Evolutionary conservation across 2,113 vertebrate species (phyloP), one percentile per base, ranked within the genome.

Genomic region (Lipotes vexillifer): DNA sequence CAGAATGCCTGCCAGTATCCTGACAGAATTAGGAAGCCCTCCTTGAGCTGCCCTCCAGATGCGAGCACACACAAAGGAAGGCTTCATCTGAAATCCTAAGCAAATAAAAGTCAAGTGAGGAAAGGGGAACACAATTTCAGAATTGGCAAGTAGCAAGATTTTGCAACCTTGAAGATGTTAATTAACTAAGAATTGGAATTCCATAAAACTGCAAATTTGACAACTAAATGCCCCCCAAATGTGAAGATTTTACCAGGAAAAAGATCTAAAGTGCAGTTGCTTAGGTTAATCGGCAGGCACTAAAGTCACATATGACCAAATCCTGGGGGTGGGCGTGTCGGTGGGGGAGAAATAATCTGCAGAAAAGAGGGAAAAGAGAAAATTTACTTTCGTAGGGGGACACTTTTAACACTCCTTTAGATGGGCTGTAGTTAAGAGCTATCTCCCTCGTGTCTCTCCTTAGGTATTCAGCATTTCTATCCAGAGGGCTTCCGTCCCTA

Each of bases 11-110:
- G 98, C 97, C 98, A 97, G 97, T 38, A 97, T 98, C 97, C 97
- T 98, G 97, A 97, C 94, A 93, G 97, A 98, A 97, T 96, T 98
- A 98, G 97, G 98, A 98, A 98, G 98, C 97, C 92, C 88, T 97
- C 95, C 96, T 96, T 94, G 83, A 95, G 87, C 88, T 97, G 97
- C 98, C 97, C 97, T 94, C 93, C 97, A 98, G 98, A 98, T 97
- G 98, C 71, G 95, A 98, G 97, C 68, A 83, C 74, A 80, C 86
- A 98, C 98, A 98, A 98, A 99, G 98, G 96, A 97, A 97, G 96
- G 94, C 85, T 98, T 98, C 98, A 97, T 97, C 57, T 89, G 96
- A 97, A 97, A 97, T 96, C 88, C 0, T 1, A 96, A 96, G 97
- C 98, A 98, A 98, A 98, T 98, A 98, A 97, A 97, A 98, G 96